A percentile compares a stretch with the other conserved stretches of the same genome.
These are phyloP conservation scores for Unio pictorum DNA, from an alignment of 2,888 invertebrate genomes.

Conservation along the genomic window DNA sequence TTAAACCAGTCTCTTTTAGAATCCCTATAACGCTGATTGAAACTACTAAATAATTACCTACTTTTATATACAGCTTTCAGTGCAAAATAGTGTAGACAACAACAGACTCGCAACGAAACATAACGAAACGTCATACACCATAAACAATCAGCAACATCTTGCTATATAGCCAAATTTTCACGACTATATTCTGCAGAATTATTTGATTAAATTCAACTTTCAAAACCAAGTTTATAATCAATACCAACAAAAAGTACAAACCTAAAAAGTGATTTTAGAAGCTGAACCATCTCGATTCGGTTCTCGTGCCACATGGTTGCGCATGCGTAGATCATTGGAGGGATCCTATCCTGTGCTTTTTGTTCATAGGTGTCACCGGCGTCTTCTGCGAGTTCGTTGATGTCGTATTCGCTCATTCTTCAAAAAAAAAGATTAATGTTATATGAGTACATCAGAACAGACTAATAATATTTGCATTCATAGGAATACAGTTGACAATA, in stretches of 20 bases:
- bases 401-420: background rate
- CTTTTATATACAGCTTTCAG: no score
- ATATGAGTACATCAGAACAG: no score
- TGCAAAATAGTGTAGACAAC: no score
- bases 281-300: constrained; percentile 92
- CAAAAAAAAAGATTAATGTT: background rate
- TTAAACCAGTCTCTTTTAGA: no score
- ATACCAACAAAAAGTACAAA: constrained; percentile 7
- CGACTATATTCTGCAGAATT: no score
- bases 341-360: constrained; percentile 22
- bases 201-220: background rate
- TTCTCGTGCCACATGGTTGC: constrained; percentile 99
- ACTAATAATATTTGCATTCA: background rate
- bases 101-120: no score
- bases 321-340: constrained; percentile 87
- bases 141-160: no score
- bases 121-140: no score
- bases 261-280: constrained; percentile 85
- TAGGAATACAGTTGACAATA: no score
- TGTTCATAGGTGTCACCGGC: constrained; percentile 14
- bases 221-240: background rate
- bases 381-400: constrained; percentile 7
- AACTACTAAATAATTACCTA: no score
- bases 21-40: no score
- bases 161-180: no score